phyloP scores from a whole-genome alignment of 2,888 invertebrate genomes.

The Siphlonurus alternatus region DNA sequence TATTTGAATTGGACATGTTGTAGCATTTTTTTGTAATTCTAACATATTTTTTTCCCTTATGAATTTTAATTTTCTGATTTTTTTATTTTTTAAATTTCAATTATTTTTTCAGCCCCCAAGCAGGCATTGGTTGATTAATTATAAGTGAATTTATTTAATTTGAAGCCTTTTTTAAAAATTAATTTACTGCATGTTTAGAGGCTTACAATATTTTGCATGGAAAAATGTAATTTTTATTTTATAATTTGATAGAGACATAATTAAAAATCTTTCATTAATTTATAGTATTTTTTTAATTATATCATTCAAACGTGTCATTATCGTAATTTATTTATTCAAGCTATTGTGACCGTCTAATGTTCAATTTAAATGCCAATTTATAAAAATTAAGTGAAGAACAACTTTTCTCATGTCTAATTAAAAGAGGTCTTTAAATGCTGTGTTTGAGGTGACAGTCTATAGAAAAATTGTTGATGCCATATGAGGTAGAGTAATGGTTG shows the following conservation, averaged over 20 bases:
- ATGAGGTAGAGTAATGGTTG: not conserved
- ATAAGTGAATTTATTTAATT: not conserved
- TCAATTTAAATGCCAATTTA: no score
- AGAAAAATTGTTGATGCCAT: not conserved
- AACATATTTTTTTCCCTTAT: constrained; percentile 3
- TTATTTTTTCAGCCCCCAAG: not conserved
- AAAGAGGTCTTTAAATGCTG: no score
- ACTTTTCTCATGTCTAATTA: no score
- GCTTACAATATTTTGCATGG: not conserved
- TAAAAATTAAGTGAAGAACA: no score
- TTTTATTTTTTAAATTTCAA: not conserved
- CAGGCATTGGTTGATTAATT: not conserved
- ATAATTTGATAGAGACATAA: no score
- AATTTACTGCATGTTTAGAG: not conserved
- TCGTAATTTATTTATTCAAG: no score
- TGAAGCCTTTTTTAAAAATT: not conserved
- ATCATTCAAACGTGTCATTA: no score
- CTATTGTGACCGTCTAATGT: no score
- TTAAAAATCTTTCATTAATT: no score
- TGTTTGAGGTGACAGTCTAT: no score
- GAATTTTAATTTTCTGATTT: not conserved
- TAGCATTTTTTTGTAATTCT: not conserved
- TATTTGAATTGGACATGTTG: constrained; percentile 12
- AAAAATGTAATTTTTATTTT: no score
- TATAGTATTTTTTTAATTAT: no score